Base-by-base conservation (phyloP, 1,140 invertebrate species). In the Chrysopa pallens region DNA sequence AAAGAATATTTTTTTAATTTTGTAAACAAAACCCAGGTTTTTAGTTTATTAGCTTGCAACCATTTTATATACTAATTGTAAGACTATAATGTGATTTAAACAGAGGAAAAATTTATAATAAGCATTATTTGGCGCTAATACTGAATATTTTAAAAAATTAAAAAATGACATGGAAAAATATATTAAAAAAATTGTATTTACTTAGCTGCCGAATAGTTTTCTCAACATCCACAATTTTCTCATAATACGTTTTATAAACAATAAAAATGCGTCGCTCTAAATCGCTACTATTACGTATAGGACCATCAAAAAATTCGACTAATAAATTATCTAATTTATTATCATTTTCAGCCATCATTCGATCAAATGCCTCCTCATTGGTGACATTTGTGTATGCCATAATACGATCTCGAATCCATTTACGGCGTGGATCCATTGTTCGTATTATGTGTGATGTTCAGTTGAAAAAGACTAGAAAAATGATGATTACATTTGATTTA, bases 191-290 rank as follows among this genome's bases (percentile, higher is more conserved):
- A 23, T 13, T 36, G 5, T 38, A 13, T 17, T 53, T 57, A 67
- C 63, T 60, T 48, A 58, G 54, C 57, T 65, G 58, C 33, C 55
- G 54, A 33, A 65, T 57, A 46, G 61, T 46, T 36, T 66, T 59
- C 49, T 68, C 63, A 43, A 62, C 57, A 28, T 66, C 57, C 8
- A 67, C 52, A 28, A 65, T 42, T 51, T 58, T 64, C 40, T 65
- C 61, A 42, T 58, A 62, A 40, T 58, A 56, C 14, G 60, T 61
- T 46, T 59, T 63, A 41, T 64, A 61, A 23, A 67, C 50, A 47
- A 60, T 59, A 45, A 67, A 57, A 23, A 66, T 46, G 45, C 52
- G 53, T 38, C 54, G 58, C 2, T 55, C 47, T 3, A 52, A 40
- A 8, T 57, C 52, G 17, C 17, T 23, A 23, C 17, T 23, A 23